Conservation (phyloP, 2,888 invertebrate genomes). For the Theretra japonica region DNA sequence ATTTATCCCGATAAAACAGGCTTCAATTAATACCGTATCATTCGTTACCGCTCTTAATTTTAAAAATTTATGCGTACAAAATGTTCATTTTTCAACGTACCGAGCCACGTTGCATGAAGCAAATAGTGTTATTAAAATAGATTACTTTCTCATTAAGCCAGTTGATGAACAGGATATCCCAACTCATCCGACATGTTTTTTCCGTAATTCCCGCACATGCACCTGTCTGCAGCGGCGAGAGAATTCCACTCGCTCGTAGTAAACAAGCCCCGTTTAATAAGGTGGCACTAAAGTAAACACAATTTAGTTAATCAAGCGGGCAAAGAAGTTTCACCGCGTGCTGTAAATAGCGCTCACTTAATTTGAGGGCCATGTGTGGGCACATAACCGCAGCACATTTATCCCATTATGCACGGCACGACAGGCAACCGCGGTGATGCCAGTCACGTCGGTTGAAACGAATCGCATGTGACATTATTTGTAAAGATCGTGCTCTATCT, state of each 20-base stretch:
- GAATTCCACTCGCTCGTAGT: conserved; percentile 36
- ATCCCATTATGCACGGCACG: conserved; percentile 84
- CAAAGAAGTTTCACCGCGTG: conserved; percentile 74
- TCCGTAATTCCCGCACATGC: conserved; percentile 1
- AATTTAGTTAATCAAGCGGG: conserved; percentile 76
- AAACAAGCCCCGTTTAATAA: conserved; percentile 61
- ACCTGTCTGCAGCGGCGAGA: conserved; percentile 30
- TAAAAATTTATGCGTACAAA: not conserved
- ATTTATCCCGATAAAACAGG: not conserved
- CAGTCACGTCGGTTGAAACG: conserved; percentile 84
- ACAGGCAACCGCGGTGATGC: conserved; percentile 76
- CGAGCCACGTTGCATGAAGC: too few species aligned
- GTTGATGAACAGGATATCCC: not conserved
- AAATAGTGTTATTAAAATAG: not conserved
- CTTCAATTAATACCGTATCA: not conserved
- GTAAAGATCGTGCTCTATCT: conserved; percentile 86
- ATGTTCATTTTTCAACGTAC: not conserved
- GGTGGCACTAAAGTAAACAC: conserved; percentile 66
- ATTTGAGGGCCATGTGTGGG: conserved; percentile 82
- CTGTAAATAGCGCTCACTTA: conserved; percentile 80
- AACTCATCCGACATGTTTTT: not conserved
- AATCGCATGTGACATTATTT: conserved; percentile 86
- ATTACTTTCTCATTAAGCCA: conserved; percentile 10
- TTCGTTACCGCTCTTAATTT: not conserved
- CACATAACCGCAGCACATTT: conserved; percentile 83